Conservation (phyloP, 2,888 invertebrate species). For the Baronia brevicornis region DNA sequence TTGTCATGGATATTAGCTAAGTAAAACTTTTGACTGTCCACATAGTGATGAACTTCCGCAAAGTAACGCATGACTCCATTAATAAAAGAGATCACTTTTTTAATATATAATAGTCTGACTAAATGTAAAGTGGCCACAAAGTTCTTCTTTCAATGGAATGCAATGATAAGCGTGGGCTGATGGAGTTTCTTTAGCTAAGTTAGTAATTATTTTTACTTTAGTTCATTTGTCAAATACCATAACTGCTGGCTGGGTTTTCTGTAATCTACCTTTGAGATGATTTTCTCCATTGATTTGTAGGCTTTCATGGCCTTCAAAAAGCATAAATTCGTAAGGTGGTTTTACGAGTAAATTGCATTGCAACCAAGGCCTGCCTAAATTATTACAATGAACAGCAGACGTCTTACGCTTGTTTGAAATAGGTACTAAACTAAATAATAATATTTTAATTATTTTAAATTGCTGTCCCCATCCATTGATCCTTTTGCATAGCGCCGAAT, state of each 20-base stretch:
- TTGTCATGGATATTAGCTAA: too few species aligned
- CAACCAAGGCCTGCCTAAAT: slow-evolving; percentile 12
- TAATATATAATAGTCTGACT: too few species aligned
- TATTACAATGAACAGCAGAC: slow-evolving; percentile 15
- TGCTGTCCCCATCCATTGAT: slow-evolving; percentile 13
- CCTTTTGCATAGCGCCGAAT: slow-evolving; percentile 1
- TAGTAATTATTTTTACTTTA: slow-evolving; percentile 11
- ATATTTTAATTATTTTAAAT: slow-evolving; percentile 15
- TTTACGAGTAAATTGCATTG: slow-evolving; percentile 15
- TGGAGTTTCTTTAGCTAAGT: slow-evolving; percentile 9
- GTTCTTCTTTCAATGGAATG: too few species aligned
- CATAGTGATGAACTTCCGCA: too few species aligned
- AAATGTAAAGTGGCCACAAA: too few species aligned
- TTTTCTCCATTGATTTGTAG: slow-evolving; percentile 10
- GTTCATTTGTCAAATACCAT: slow-evolving; percentile 12
- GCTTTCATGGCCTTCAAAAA: slow-evolving; percentile 17
- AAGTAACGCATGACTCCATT: too few species aligned
- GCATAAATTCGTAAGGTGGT: slow-evolving; percentile 18
- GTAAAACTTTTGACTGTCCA: too few species aligned
- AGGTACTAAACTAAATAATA: slow-evolving; percentile 10
- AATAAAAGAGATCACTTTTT: too few species aligned
- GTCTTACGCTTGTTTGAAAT: slow-evolving; percentile 12
- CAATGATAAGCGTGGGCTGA: too few species aligned
- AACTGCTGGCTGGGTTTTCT: slow-evolving; percentile 11
- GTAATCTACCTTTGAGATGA: slow-evolving; percentile 11